Conservation (phyloP, 2,113 vertebrate genomes). For the Garra rufa region DNA sequence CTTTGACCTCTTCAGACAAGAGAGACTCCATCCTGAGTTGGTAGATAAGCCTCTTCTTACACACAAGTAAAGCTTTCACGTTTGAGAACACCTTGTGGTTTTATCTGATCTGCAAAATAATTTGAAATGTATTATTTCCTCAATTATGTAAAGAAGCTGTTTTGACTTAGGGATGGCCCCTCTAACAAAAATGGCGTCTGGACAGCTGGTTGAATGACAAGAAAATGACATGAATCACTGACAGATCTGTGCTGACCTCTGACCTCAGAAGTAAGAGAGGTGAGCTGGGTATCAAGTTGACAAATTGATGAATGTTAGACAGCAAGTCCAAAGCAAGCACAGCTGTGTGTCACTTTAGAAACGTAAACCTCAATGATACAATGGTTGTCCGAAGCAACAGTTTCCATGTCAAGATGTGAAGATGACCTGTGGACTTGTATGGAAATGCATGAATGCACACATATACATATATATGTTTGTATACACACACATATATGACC, state of each 20-base stretch:
- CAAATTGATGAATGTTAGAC: conserved; percentile 48
- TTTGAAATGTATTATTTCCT: background rate
- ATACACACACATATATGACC: too few species aligned
- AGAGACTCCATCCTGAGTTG: background rate
- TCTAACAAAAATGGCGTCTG: background rate
- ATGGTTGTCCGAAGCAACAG: conserved; percentile 25
- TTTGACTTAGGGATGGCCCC: background rate
- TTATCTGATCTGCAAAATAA: background rate
- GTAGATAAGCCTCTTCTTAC: background rate
- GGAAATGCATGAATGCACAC: too few species aligned
- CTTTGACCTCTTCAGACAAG: conserved; percentile 55
- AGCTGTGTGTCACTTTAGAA: conserved; percentile 3
- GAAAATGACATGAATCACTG: conserved; percentile 14
- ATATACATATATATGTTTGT: too few species aligned
- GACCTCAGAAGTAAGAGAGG: conserved; percentile 4
- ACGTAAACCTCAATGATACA: conserved; percentile 36
- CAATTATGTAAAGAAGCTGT: background rate
- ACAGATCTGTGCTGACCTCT: conserved; percentile 30
- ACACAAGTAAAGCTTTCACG: background rate
- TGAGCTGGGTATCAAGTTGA: conserved; percentile 28
- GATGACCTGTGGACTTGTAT: too few species aligned
- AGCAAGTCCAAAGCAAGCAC: conserved; percentile 18
- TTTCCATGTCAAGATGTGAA: background rate
- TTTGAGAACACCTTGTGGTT: background rate
- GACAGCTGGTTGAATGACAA: conserved; percentile 12